Evolutionary conservation across 2,797 vertebrate species (phyloP), one percentile per base, ranked within the genome.

Genomic region (Pantherophis alleghaniensis): DNA sequence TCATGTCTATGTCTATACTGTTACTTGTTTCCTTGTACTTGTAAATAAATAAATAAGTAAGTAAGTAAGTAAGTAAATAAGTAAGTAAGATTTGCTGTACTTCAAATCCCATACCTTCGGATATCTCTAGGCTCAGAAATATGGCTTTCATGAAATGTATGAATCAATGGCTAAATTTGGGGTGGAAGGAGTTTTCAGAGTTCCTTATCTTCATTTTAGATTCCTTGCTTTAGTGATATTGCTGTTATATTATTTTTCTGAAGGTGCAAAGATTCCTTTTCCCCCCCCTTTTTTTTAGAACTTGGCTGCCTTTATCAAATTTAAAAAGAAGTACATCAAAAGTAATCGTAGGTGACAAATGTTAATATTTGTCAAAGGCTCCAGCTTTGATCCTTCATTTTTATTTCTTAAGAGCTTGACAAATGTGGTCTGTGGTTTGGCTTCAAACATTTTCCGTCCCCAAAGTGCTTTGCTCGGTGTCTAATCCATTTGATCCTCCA

Each of bases 301-400:
- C 95, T 96, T 95, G 95, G 95, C 96, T 95, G 92, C 91, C 86
- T 94, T 89, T 87, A 88, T 87, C 51, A 89, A 96, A 97, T 97
- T 97, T 95, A 96, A 95, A 98, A 97, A 95, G 93, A 96, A 97
- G 96, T 96, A 98, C 97, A 98, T 98, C 97, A 98, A 98, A 98
- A 97, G 98, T 97, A 97, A 97, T 97, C 96, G 97, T 97, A 98
- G 97, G 98, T 98, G 97, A 98, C 97, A 98, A 98, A 98, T 97
- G 98, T 98, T 98, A 98, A 98, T 98, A 98, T 98, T 98, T 98
- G 97, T 97, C 96, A 97, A 98, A 97, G 96, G 96, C 96, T 96
- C 96, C 96, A 95, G 93, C 98, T 98, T 98, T 98, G 98, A 98
- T 98, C 98, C 96, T 86, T 53, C 93, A 92, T 95, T 97, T 97